phyloP scores from a whole-genome alignment of 1,140 invertebrate species.

The Papilio dardanus region DNA sequence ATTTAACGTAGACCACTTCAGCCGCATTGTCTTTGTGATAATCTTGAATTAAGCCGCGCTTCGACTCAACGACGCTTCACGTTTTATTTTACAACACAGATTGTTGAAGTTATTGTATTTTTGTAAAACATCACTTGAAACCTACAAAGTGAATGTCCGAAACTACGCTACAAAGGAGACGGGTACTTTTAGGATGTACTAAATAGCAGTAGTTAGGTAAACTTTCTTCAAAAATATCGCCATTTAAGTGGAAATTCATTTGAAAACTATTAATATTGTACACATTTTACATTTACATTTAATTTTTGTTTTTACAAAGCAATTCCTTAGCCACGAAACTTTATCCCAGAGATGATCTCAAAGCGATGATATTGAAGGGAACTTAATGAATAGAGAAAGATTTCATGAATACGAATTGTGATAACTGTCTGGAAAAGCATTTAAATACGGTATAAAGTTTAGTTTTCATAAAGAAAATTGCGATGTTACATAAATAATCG shows the following conservation, averaged over 20 bases:
- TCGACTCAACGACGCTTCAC: neutral
- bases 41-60: conserved; percentile 5
- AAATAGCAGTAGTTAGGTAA: no score
- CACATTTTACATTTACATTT: neutral
- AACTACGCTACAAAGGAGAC: neutral
- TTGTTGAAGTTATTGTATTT: neutral
- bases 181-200: neutral
- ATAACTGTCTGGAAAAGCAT: neutral
- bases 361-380: conserved; percentile 15
- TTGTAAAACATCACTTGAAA: neutral
- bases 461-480: neutral
- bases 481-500: no score
- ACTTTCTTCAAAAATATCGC: no score
- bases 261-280: neutral
- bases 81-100: conserved; percentile 10
- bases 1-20: conserved; percentile 13
- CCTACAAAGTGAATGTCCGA: neutral
- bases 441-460: neutral
- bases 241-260: no score
- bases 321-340: conserved; percentile 7
- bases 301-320: neutral
- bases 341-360: neutral
- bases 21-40: conserved; percentile 14
- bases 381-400: conserved; percentile 11
- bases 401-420: conserved; percentile 14